Conservation (phyloP, 2,113 vertebrate genomes). For the Pituophis catenifer region DNA sequence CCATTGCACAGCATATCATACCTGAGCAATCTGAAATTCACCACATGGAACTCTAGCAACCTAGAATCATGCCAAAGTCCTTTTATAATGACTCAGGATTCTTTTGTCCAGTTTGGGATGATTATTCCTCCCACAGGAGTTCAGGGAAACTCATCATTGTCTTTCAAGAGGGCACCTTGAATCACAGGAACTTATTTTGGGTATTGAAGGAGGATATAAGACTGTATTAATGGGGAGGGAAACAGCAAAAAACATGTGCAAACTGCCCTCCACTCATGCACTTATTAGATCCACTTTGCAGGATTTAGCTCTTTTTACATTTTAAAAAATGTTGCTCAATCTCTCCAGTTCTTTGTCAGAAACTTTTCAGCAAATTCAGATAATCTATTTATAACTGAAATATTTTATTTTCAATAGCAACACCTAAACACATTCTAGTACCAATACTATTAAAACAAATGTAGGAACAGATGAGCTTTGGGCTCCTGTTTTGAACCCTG, state of each 20-base stretch:
- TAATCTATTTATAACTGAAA: not conserved
- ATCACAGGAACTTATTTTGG: not conserved
- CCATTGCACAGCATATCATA: not conserved
- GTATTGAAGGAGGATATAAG: not conserved
- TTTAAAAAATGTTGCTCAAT: not conserved
- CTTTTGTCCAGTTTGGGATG: not conserved
- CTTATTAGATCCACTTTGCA: not conserved
- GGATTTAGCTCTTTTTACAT: not conserved
- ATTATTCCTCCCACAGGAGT: not conserved
- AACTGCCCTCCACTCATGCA: not conserved
- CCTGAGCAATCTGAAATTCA: not conserved
- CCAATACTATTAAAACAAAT: not conserved
- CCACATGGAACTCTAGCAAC: not conserved
- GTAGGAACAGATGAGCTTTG: not conserved
- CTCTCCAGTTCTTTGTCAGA: not conserved
- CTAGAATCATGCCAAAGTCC: not conserved
- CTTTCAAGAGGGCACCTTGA: not conserved
- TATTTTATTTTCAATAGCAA: not conserved
- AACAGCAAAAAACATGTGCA: not conserved
- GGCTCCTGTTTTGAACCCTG: not conserved
- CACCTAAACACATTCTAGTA: not conserved
- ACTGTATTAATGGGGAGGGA: not conserved
- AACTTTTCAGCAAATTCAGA: not conserved
- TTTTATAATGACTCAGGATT: not conserved
- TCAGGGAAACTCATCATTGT: not conserved